phyloP scores from a whole-genome alignment of 2,797 vertebrate species.

The Cynodonichthys magdalenae region DNA sequence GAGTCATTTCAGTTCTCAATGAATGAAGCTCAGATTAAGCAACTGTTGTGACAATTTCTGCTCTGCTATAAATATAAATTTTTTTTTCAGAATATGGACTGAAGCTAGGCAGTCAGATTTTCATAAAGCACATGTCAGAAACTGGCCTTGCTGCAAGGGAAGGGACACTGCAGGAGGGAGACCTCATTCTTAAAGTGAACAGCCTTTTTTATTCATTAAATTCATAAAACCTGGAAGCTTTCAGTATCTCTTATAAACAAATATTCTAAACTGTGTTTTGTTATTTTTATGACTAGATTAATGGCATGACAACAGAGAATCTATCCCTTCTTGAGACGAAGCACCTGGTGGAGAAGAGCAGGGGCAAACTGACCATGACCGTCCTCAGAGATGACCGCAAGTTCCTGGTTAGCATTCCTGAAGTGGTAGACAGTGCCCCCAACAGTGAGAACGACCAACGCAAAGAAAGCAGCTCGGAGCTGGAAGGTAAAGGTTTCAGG shows the following conservation, averaged over 20 bases:
- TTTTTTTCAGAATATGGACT: constrained; percentile 90
- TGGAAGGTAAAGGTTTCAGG: constrained; percentile 84
- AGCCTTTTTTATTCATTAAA: neutral
- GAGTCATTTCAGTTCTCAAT: no score
- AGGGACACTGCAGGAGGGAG: constrained; percentile 89
- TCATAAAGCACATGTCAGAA: constrained; percentile 95
- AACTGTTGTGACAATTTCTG: no score
- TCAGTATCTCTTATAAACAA: neutral
- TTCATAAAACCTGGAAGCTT: neutral
- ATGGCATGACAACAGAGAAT: constrained; percentile 91
- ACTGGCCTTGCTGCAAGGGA: constrained; percentile 88
- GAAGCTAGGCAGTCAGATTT: constrained; percentile 97
- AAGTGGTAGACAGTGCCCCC: constrained; percentile 84
- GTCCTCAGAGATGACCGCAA: constrained; percentile 88
- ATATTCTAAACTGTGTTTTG: neutral
- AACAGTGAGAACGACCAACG: constrained; percentile 78
- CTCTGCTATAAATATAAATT: no score
- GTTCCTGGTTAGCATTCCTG: constrained; percentile 92
- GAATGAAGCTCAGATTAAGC: no score
- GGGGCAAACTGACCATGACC: constrained; percentile 88
- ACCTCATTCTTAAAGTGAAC: constrained; percentile 92
- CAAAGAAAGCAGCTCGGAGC: constrained; percentile 82
- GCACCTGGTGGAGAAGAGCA: constrained; percentile 89
- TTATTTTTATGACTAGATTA: constrained; percentile 83
- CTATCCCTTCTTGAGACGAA: constrained; percentile 94